Evolutionary conservation across 2,797 vertebrate genomes (phyloP), one percentile per base, ranked within the genome.

Genomic region (Gymnodraco acuticeps): DNA sequence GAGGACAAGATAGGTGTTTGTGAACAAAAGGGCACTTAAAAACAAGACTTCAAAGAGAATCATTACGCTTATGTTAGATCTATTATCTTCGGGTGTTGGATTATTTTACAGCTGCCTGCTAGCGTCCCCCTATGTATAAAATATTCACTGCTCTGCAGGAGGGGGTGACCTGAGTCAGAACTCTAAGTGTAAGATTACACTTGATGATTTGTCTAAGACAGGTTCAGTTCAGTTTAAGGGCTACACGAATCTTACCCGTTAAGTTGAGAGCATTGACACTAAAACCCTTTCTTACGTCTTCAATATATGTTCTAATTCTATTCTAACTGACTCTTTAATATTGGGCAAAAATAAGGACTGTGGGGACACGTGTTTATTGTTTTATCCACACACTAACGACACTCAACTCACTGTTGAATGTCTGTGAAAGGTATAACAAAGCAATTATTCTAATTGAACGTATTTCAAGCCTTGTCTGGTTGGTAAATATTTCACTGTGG

Each of bases 111-210:
- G 73, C 70, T 71, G 66, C 78, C 84, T 75, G 82, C 75, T 64
- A 19, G 52, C 80, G 64, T 89, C 80, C 58, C 77, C 64, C 56
- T 5, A 15, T 62, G 48, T 83, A 93, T 94, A 58, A 94, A 95
- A 94, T 92, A 95, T 95, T 94, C 77, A 94, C 69, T 1, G 60
- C 85, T 69, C 75, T 74, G 71, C 45, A 58, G 85, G 78, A 73
- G 85, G 80, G 71, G 61, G 70, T 51, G 52, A 27, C 84, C 81
- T 66, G 77, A 64, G 64, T 63, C 38, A 42, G 72, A 75, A 42
- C 46, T 66, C 51, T 10, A 3, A 46, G 17, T 16, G 12, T 85
- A 72, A 56, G 17, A 68, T 86, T 80, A 78, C 74, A 17, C 15
- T 15, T 46, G 38, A 42, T 51, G 14, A n/a, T 66, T 63, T 43